Conservation (phyloP, 2,888 invertebrate genomes). For the Lypha dubia region DNA sequence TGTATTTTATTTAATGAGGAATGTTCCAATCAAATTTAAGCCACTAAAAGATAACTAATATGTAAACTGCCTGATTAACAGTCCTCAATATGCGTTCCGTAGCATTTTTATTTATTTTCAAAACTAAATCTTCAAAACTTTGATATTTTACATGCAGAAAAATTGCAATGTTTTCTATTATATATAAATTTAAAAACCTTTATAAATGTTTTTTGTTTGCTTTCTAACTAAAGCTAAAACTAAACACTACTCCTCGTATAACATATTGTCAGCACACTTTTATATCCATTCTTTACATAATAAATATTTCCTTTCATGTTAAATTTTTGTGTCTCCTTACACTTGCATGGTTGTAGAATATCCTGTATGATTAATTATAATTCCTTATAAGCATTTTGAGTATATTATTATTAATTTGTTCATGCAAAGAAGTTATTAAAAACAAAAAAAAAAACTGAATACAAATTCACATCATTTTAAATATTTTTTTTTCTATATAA, state of each 20-base stretch:
- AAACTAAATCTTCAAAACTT: too few species aligned
- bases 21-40: too few species aligned
- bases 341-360: background rate
- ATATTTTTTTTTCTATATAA: background rate
- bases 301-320: background rate
- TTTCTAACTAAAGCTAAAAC: background rate
- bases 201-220: background rate
- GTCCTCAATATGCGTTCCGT: too few species aligned
- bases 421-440: constrained; percentile 40
- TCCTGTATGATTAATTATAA: constrained; percentile 51
- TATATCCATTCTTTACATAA: background rate
- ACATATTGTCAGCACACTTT: background rate
- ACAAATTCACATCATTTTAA: constrained; percentile 19
- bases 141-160: too few species aligned
- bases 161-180: too few species aligned
- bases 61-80: too few species aligned
- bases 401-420: constrained; percentile 37
- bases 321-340: background rate
- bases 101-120: too few species aligned
- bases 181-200: too few species aligned
- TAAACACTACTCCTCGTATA: background rate
- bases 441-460: background rate
- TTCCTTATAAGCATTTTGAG: constrained; percentile 48
- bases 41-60: too few species aligned
- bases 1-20: too few species aligned